Base-by-base conservation (phyloP, 2,113 vertebrate genomes). In the Eidolon helvum region DNA sequence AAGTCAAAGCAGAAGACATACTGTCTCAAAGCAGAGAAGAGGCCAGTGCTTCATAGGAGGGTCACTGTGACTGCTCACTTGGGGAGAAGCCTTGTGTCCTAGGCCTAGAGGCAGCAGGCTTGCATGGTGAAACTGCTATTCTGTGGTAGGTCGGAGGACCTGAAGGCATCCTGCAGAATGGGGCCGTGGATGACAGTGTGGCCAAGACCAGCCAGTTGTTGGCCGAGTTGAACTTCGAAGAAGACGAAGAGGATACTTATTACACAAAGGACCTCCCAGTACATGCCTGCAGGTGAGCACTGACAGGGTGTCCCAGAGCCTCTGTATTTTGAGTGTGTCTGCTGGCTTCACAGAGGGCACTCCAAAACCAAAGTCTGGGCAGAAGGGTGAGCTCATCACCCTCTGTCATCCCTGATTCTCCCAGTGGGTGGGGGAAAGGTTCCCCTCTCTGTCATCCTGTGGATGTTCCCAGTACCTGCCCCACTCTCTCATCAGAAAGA, bases 191-290 rank as follows among this genome's bases (percentile, higher is more conserved):
- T 63, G 99, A 99, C 96, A 98, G 98, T 0, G 99, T 99, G 96
- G 99, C 98, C 82, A 99, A 99, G 98, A 99, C 99, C 94, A 99
- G 99, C 97, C 99, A 99, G 98, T 98, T 99, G 63, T 97, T 99
- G 98, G 99, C 99, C 0, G 99, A 99, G 96, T 95, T 99, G 55
- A 99, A 99, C 98, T 99, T 99, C 28, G 99, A 99, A 85, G 99
- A 99, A 95, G 99, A 99, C 83, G 99, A 99, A 78, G 99, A 99
- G 83, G 99, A 99, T 90, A 99, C 99, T 0, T 99, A 99, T 33
- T 99, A 99, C 98, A 99, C 99, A 38, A 99, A 99, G 99, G 99
- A 99, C 57, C 99, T 99, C 63, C 99, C 99, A 0, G 97, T 99
- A 79, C 99, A 99, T 6, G 99, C 99, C 50, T 99, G 99, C 99